phyloP scores from a whole-genome alignment of 1,140 invertebrate genomes.

The Zaprionus gabonicus region DNA sequence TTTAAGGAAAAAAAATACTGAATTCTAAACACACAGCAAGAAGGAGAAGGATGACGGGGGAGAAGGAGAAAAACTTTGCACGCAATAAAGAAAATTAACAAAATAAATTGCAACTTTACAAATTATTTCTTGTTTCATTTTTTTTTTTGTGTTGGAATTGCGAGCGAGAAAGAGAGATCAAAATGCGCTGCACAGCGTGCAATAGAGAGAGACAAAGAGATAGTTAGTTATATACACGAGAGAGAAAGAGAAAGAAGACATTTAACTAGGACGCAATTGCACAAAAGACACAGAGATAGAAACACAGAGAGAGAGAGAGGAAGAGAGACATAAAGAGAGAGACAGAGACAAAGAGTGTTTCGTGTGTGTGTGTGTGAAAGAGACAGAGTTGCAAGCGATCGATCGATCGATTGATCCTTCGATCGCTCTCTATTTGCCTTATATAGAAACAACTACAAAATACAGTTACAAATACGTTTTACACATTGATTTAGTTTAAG shows the following conservation, averaged over 20 bases:
- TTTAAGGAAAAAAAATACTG: slow-evolving; percentile 30
- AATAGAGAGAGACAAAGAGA: slow-evolving; percentile 38
- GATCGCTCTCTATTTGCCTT: slow-evolving; percentile 14
- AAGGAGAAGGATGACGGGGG: not conserved
- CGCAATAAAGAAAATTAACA: slow-evolving; percentile 4
- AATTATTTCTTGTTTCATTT: not conserved
- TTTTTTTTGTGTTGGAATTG: not conserved
- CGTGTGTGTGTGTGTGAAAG: slow-evolving; percentile 33
- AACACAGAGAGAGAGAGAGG: slow-evolving; percentile 17
- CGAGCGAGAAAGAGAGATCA: slow-evolving; percentile 10
- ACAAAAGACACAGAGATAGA: slow-evolving; percentile 24
- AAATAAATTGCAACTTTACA: not conserved
- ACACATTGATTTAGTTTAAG: slow-evolving; percentile 80
- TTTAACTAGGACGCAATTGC: slow-evolving; percentile 13
- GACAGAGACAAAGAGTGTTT: slow-evolving; percentile 26
- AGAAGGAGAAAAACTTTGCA: slow-evolving; percentile 11
- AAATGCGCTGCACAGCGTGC: slow-evolving; percentile 28
- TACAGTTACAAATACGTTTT: slow-evolving; percentile 69
- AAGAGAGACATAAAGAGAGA: slow-evolving; percentile 12
- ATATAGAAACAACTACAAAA: slow-evolving; percentile 67
- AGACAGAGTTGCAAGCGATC: slow-evolving; percentile 20
- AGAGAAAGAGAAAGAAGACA: slow-evolving; percentile 15
- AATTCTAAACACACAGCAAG: slow-evolving; percentile 12
- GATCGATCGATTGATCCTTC: slow-evolving; percentile 9
- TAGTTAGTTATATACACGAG: slow-evolving; percentile 33